Percentiles rank a stretch among this genome's conserved stretches.
These are phyloP conservation scores for Trichomycterus rosablanca DNA, from an alignment of 2,113 vertebrate species.

Conservation along the genomic window DNA sequence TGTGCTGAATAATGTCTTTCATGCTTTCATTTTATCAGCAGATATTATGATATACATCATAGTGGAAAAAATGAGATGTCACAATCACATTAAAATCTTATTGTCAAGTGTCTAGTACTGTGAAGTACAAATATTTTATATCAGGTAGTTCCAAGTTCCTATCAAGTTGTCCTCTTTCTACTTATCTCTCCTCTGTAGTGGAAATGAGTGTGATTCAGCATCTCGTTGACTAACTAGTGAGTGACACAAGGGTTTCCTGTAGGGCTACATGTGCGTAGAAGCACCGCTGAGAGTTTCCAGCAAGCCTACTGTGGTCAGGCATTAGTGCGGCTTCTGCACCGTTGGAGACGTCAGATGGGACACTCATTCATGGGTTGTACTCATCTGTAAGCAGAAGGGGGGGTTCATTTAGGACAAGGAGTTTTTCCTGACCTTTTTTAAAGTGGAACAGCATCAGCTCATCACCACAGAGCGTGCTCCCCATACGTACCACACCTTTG, in stretches of 20 bases:
- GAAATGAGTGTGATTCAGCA: slow-evolving; percentile 2
- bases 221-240: not conserved
- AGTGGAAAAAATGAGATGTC: no score
- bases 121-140: no score
- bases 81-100: no score
- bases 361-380: not conserved
- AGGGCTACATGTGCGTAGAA: not conserved
- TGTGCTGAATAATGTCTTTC: no score
- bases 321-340: not conserved
- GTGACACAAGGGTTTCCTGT: slow-evolving; percentile 31
- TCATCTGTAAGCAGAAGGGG: not conserved
- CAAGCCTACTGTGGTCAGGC: not conserved
- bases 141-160: not conserved
- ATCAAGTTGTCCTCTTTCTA: not conserved
- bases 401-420: not conserved
- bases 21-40: no score
- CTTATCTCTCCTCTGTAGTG: not conserved
- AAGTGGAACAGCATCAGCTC: not conserved
- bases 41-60: no score
- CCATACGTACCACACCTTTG: no score
- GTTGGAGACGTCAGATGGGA: not conserved
- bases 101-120: no score
- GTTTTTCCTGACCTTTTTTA: not conserved
- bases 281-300: not conserved
- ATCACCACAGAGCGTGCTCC: not conserved